Evolutionary conservation across 1,140 invertebrate genomes (phyloP), one percentile per base, ranked within the genome.

Genomic region (Lysiphlebus fabarum): DNA sequence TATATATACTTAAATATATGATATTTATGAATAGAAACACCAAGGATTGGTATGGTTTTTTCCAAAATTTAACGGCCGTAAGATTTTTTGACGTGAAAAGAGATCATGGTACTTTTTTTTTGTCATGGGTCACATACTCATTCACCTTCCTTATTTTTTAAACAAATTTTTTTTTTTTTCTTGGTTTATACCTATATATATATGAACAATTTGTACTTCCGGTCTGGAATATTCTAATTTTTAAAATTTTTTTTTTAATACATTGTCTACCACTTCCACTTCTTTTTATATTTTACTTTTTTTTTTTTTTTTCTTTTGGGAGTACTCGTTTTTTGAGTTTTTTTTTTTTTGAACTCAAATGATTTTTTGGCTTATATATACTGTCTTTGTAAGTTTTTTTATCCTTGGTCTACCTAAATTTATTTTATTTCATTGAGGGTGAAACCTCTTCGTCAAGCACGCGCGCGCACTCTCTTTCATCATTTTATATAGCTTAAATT

Each of bases 61-160:
- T 57, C 43, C 26, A 47, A 53, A 40, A 54, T 60, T 56, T 59
- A 71, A 70, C 65, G 59, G 61, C 64, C 61, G 63, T 59, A 42
- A 68, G 64, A 70, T 66, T 66, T 59, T 49, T n/a, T 40, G 26
- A 59, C 51, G 54, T 51, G 34, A 59, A 62, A 62, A 53, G 56
- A 45, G 51, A 62, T 56, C 42, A 60, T 12, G 6, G 38, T 40
- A 40, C 38, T 8, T 7, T 40, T 56, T n/a, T 44, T 51, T 53
- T 47, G 50, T 57, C 56, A 42, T 41, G 53, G n/a, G 43, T 10
- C 51, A 38, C 36, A 36, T 37, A 36, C 26, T 41, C 3, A 26
- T 4, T 26, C 17, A 26, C 17, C 17, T 26, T 26, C 2, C 17
- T 26, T 26, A 2, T 17, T 26, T 26, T 26, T 26, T 2, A 26